These are phyloP conservation scores for Chionomys nivalis DNA, from an alignment of 2,113 vertebrate species.

Conservation along the genomic window DNA sequence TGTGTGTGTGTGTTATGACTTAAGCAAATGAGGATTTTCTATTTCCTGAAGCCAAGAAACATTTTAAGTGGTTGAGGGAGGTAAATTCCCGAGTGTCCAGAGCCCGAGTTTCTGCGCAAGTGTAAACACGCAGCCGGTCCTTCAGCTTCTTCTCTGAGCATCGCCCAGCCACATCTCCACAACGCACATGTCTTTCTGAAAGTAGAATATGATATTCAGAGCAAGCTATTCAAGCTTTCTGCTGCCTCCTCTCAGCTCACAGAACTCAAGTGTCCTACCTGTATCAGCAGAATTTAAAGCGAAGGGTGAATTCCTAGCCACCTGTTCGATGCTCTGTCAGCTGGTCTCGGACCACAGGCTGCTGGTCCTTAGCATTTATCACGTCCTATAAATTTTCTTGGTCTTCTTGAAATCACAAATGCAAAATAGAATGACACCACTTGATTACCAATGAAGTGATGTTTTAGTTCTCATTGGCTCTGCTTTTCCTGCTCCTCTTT, in stretches of 20 bases:
- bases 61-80: slow-evolving; percentile 7
- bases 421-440: neutral
- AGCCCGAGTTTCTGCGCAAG: neutral
- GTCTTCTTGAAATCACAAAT: neutral
- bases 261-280: neutral
- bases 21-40: slow-evolving; percentile 13
- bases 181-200: neutral
- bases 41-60: slow-evolving; percentile 39
- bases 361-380: neutral
- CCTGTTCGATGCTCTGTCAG: neutral
- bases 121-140: neutral
- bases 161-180: neutral
- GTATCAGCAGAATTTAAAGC: neutral
- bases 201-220: neutral
- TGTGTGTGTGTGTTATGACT: neutral
- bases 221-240: neutral
- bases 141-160: neutral
- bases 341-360: neutral
- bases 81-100: neutral
- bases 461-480: neutral
- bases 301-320: neutral
- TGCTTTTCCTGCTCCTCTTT: slow-evolving; percentile 26
- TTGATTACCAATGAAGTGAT: neutral
- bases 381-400: neutral
- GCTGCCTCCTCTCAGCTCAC: neutral